Conservation (phyloP, 1,140 invertebrate genomes). For the Bombus sylvicola region DNA sequence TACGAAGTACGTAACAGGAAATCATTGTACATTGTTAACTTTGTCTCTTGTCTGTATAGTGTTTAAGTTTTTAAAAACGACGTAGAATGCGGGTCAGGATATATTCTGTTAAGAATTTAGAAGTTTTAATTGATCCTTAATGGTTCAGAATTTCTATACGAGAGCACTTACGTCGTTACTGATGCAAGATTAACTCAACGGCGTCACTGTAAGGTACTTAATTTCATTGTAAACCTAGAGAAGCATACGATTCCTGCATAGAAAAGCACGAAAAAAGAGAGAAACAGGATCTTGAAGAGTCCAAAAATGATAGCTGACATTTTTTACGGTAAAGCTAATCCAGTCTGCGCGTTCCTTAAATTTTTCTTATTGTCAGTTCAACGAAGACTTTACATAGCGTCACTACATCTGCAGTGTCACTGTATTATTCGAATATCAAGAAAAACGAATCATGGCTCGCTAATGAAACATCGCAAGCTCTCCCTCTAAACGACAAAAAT, state of each 20-base stretch:
- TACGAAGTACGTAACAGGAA: neutral
- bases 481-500: neutral
- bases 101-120: neutral
- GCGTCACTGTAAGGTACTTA: slow-evolving; percentile 36
- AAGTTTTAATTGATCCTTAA: slow-evolving; percentile 1
- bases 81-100: neutral
- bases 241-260: neutral
- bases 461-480: slow-evolving; percentile 10
- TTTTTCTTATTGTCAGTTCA: neutral
- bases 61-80: slow-evolving; percentile 8
- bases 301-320: neutral
- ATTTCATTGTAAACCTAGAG: slow-evolving; percentile 11
- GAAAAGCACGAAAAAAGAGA: neutral
- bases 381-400: neutral
- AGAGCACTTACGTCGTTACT: slow-evolving; percentile 14
- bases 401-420: neutral
- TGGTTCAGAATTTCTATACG: neutral
- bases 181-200: slow-evolving; percentile 41
- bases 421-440: neutral
- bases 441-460: neutral
- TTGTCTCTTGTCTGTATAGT: neutral
- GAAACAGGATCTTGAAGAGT: slow-evolving; percentile 4
- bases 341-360: neutral
- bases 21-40: neutral
- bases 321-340: neutral